Conservation (phyloP, 2,113 vertebrate genomes). For the Origma solitaria region DNA sequence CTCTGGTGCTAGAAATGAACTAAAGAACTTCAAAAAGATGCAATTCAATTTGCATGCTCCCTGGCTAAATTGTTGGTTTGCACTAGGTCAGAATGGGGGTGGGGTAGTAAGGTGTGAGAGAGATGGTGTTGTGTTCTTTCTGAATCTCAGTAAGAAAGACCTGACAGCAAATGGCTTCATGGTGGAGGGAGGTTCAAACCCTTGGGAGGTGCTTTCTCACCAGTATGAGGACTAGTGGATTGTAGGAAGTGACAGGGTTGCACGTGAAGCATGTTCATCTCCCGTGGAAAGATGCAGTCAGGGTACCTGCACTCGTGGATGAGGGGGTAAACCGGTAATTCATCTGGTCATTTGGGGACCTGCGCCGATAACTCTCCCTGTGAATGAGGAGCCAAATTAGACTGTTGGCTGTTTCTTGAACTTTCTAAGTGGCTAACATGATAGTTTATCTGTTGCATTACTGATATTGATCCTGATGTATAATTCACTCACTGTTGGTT, state of each 20-base stretch:
- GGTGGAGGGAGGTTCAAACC: background rate
- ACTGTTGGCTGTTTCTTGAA: background rate
- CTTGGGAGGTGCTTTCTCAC: background rate
- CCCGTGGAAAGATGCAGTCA: background rate
- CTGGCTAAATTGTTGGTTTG: background rate
- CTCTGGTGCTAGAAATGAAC: background rate
- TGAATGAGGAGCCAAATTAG: background rate
- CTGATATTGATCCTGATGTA: background rate
- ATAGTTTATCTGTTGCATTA: background rate
- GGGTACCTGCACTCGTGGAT: background rate
- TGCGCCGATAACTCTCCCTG: background rate
- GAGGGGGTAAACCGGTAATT: background rate
- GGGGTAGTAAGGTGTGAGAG: background rate
- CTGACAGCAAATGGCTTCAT: background rate
- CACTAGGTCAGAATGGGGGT: no score
- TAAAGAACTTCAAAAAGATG: background rate
- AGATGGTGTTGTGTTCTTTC: background rate
- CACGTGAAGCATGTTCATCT: background rate
- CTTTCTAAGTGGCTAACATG: background rate
- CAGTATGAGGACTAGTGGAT: fast-evolving
- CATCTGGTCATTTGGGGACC: background rate
- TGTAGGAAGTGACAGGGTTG: background rate
- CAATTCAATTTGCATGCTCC: background rate
- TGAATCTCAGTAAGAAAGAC: background rate
- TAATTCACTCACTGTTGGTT: background rate